A percentile compares a stretch with the other conserved stretches of the same genome.
Evolutionary conservation across 2,797 vertebrate species (phyloP).

Genomic region (Paramormyrops hopkinsi): DNA sequence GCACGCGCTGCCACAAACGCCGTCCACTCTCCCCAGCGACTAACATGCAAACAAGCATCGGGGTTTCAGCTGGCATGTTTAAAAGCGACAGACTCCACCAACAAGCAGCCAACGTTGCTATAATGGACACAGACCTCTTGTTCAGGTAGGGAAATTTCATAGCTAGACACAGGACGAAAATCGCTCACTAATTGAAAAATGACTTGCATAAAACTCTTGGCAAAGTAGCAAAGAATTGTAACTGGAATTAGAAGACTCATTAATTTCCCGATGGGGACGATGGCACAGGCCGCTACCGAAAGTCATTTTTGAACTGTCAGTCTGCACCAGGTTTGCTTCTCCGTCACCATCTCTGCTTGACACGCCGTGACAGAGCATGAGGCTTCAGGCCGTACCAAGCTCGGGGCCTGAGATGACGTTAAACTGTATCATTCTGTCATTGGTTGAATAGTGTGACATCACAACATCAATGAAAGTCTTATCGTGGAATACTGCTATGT

Average conservation of each 20-base stretch:
- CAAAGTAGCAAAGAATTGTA: neutral
- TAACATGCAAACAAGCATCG: neutral
- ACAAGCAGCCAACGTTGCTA: neutral
- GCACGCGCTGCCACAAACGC: neutral
- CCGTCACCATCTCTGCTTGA: neutral
- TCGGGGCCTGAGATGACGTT: neutral
- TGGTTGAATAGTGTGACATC: neutral
- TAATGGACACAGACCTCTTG: neutral
- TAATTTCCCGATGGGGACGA: neutral
- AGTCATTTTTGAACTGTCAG: neutral
- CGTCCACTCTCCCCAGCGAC: neutral
- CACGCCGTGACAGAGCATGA: neutral
- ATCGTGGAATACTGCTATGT: neutral
- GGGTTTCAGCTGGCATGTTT: neutral
- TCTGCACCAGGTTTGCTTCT: neutral
- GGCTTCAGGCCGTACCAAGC: neutral
- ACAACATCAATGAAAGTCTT: constrained; percentile 1
- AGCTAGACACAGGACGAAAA: neutral
- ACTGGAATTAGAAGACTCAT: neutral
- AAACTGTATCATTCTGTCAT: neutral
- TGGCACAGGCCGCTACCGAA: neutral
- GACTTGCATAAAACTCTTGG: neutral
- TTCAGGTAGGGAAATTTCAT: neutral
- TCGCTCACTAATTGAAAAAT: neutral
- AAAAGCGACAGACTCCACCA: neutral